Evolutionary conservation across 2,797 vertebrate genomes (phyloP).

Genomic region (Aulostomus chinensis): DNA sequence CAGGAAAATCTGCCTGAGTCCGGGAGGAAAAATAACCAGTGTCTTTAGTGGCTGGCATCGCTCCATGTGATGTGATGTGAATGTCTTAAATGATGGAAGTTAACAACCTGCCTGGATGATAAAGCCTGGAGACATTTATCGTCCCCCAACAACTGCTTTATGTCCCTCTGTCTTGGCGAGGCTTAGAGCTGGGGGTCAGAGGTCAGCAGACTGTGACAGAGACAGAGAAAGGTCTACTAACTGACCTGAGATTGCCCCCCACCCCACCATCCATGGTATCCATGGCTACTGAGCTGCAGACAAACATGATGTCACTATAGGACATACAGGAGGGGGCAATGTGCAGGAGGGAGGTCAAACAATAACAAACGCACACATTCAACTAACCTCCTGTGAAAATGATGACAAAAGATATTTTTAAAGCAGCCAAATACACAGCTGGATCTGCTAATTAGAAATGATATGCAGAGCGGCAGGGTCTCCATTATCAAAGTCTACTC

Average conservation of each 20-base stretch:
- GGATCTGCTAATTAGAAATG: too few species aligned
- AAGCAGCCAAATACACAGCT: too few species aligned
- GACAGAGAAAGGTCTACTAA: constrained; percentile 70
- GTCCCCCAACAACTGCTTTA: constrained; percentile 41
- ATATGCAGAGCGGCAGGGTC: constrained; percentile 9
- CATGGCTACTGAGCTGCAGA: constrained; percentile 76
- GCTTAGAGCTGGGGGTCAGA: constrained; percentile 47
- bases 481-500: constrained; percentile 70
- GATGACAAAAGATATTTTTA: too few species aligned
- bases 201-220: constrained; percentile 62
- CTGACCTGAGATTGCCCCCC: constrained; percentile 70
- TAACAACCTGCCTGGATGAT: constrained; percentile 40
- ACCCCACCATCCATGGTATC: constrained; percentile 51
- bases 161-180: constrained; percentile 20
- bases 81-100: constrained; percentile 59
- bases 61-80: constrained; percentile 33
- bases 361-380: constrained; percentile 16
- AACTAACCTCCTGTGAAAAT: constrained; percentile 3
- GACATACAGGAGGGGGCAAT: constrained; percentile 12
- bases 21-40: constrained; percentile 45
- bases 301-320: constrained; percentile 71
- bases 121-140: constrained; percentile 51
- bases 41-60: constrained; percentile 35
- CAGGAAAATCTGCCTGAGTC: constrained; percentile 29
- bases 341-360: constrained; percentile 41